Base-by-base conservation (phyloP, 2,888 invertebrate species). In the Scaptomyza parva region DNA sequence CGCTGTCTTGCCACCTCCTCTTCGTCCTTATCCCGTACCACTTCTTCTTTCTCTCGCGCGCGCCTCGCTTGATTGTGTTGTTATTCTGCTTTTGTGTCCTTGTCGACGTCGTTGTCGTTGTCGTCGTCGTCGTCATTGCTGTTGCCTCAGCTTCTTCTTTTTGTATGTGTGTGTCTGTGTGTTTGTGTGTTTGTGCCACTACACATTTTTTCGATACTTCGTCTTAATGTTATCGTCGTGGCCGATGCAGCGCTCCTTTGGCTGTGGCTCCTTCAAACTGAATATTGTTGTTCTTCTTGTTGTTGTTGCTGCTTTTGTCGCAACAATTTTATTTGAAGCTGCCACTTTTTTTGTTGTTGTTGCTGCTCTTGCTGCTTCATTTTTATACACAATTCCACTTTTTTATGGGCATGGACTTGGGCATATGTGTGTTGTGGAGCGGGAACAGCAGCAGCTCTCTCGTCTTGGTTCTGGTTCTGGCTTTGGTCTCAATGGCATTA, bases 251-350 rank as follows among this genome's bases (percentile, higher is more conserved):
- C 79, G 76, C 79, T 74, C 58, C 76, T 78, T 58, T 43, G 35
- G 75, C 28, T 28, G 65, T 75, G 68, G 68, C 77, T 83, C 77
- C 80, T 78, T 79, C 77, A 83, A 37, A 55, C 63, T 55, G 62
- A 62, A 41, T 43, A 37, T 43, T 61, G 40, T 12, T 72, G 57
- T 24, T 66, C 55, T 24, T 53, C 40, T 33, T 71, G 57, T 44
- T 73, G 52, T 61, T 74, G 67, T 58, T 77, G 71, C 35, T 39
- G 88, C 85, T 62, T 86, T 88, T 85, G 85, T 86, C 88, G 87
- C 88, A 88, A 85, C 87, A 88, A 86, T 85, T 85, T 85, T 88
- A 84, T 85, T 85, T 84, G 85, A 88, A 86, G 85, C 88, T 84
- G 85, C 76, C 87, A 76, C 84, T 75, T 86, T 88, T 78, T 72